These are phyloP conservation scores for Plusia festucae DNA, from an alignment of 2,888 invertebrate genomes.

Conservation along the genomic window DNA sequence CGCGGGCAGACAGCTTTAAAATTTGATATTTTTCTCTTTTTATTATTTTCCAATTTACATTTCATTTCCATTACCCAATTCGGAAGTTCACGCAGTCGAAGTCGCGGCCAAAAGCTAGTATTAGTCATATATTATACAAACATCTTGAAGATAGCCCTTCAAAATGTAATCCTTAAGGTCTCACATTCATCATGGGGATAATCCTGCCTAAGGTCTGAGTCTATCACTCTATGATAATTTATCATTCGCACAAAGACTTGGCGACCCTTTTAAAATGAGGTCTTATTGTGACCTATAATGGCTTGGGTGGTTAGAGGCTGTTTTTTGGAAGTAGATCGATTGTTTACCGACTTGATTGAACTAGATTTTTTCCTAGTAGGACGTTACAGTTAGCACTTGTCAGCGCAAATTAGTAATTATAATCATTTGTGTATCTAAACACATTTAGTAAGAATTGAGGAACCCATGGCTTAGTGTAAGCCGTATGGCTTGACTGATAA, in stretches of 20 bases:
- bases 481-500: too few relatives aligned
- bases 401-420: too few relatives aligned
- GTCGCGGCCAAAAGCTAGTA: too few relatives aligned
- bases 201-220: slow-evolving; percentile 22
- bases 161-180: not conserved
- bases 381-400: not conserved
- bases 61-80: too few relatives aligned
- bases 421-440: too few relatives aligned
- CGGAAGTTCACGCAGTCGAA: too few relatives aligned
- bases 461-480: too few relatives aligned
- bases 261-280: not conserved
- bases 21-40: too few relatives aligned
- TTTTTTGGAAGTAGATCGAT: not conserved
- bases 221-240: slow-evolving; percentile 24
- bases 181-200: slow-evolving; percentile 35
- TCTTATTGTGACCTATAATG: slow-evolving; percentile 17
- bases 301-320: not conserved
- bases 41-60: too few relatives aligned
- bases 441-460: too few relatives aligned
- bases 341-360: not conserved
- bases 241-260: slow-evolving; percentile 43
- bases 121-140: not conserved
- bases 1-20: too few relatives aligned
- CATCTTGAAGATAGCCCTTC: not conserved
- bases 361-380: not conserved